Evolutionary conservation across 2,888 invertebrate species (phyloP).

Genomic region (Nephrotoma flavescens): DNA sequence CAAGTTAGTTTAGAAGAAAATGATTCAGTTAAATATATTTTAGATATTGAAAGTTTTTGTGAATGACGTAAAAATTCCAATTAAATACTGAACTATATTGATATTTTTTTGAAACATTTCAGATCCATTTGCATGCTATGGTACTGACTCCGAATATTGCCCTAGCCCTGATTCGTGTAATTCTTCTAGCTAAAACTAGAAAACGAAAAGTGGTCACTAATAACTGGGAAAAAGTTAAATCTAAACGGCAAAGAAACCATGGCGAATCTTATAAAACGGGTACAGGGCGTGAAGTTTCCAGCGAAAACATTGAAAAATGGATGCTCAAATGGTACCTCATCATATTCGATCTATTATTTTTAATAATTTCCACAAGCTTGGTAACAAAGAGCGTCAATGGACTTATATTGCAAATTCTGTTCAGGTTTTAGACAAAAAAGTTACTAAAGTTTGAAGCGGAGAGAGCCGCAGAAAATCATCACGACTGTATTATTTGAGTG

Average conservation of each 20-base stretch:
- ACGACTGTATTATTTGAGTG: too few species aligned
- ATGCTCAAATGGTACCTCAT: too few species aligned
- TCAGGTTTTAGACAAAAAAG: too few species aligned
- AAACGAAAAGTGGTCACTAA: background rate
- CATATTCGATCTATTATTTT: background rate
- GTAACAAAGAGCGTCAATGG: too few species aligned
- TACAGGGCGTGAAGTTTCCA: background rate
- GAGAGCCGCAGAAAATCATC: too few species aligned
- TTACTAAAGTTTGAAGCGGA: too few species aligned
- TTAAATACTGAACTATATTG: background rate
- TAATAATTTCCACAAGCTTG: background rate
- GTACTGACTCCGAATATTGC: background rate
- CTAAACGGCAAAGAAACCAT: background rate
- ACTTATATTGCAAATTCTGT: too few species aligned
- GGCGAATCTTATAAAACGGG: background rate
- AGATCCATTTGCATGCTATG: background rate
- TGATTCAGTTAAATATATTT: background rate
- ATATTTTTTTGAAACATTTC: background rate
- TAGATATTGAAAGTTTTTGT: background rate
- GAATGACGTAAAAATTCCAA: background rate
- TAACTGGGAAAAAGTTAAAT: background rate
- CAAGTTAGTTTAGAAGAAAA: background rate
- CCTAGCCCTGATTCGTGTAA: background rate
- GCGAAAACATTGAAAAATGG: background rate
- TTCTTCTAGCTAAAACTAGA: background rate